Evolutionary conservation across 2,797 vertebrate species (phyloP).

Genomic region (Cebuella pygmaea): DNA sequence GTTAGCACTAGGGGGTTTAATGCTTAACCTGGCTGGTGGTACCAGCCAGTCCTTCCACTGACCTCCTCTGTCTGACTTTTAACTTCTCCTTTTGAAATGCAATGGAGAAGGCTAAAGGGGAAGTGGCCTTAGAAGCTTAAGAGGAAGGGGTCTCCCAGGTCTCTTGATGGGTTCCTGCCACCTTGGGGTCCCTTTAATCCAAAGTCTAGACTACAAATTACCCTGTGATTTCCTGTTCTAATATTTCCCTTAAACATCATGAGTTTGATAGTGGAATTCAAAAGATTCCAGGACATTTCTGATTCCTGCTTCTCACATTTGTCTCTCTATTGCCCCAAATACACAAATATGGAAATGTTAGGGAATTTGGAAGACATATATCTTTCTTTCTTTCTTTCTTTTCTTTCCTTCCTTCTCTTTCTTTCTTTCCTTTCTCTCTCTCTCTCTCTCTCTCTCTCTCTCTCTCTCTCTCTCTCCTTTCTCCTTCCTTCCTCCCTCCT

Average conservation of each 20-base stretch:
- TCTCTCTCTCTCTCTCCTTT: rapidly evolving
- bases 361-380: neutral
- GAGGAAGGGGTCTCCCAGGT: neutral
- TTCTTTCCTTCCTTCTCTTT: too few relatives aligned
- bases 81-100: too few relatives aligned
- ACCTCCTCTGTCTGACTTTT: too few relatives aligned
- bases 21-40: too few relatives aligned
- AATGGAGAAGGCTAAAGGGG: too few relatives aligned
- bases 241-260: neutral
- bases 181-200: neutral
- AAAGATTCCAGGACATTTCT: neutral
- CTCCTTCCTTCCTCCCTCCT: rapidly evolving
- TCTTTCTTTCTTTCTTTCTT: neutral
- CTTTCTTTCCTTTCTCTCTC: too few relatives aligned
- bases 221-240: neutral
- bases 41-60: too few relatives aligned
- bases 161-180: neutral
- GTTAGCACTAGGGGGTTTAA: too few relatives aligned
- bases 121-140: too few relatives aligned
- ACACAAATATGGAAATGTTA: neutral
- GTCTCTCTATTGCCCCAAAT: neutral
- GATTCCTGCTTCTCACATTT: neutral
- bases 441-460: rapidly evolving
- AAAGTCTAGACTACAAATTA: neutral
- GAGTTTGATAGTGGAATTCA: neutral